phyloP scores from a whole-genome alignment of 2,797 vertebrate genomes.

The Argya squamiceps region DNA sequence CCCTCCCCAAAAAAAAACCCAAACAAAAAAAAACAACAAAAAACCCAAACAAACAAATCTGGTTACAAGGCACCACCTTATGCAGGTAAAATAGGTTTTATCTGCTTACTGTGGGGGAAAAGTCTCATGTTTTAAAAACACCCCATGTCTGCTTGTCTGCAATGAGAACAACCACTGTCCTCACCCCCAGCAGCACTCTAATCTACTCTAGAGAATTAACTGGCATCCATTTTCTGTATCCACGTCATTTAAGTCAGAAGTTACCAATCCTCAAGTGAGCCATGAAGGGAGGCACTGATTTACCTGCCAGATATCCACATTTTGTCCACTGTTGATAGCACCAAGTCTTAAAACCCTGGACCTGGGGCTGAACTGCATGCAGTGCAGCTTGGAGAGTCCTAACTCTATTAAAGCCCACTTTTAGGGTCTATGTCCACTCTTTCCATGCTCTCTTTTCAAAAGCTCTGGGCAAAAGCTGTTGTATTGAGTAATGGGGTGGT shows the following conservation, averaged over 20 bases:
- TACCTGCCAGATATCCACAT: neutral
- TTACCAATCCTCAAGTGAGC: neutral
- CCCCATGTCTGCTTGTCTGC: neutral
- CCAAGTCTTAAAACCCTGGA: neutral
- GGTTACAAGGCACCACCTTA: neutral
- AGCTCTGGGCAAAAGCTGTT: neutral
- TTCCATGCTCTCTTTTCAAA: neutral
- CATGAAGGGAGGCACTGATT: neutral
- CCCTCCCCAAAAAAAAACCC: too few species aligned
- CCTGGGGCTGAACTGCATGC: neutral
- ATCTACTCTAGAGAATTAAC: neutral
- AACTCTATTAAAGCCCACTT: neutral
- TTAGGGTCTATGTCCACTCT: neutral
- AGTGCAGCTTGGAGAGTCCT: neutral
- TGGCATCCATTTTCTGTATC: neutral
- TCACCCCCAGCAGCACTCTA: neutral
- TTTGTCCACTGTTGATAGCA: neutral
- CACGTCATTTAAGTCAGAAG: neutral
- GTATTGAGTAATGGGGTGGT: neutral
- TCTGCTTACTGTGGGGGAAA: neutral
- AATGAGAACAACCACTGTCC: neutral
- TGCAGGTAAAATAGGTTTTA: neutral
- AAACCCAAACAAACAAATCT: neutral
- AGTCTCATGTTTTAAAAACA: neutral
- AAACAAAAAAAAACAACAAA: too few species aligned